These are phyloP conservation scores for Bucorvus abyssinicus DNA, from an alignment of 2,797 vertebrate species.

Conservation along the genomic window DNA sequence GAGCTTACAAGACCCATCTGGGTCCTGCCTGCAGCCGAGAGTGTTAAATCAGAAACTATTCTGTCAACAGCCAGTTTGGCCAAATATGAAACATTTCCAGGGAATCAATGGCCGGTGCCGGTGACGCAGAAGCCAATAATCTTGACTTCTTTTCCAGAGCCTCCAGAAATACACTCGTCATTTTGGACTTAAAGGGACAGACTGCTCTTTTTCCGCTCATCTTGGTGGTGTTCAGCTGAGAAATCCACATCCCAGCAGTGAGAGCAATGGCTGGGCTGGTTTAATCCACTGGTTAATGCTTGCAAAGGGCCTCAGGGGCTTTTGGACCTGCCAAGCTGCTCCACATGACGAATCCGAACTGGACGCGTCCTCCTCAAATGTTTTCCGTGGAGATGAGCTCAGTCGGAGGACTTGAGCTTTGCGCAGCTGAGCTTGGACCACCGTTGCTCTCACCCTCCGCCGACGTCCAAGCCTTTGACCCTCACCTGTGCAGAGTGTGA, in stretches of 20 bases:
- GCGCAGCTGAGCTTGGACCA: neutral
- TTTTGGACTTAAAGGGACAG: constrained; percentile 59
- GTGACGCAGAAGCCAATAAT: constrained; percentile 68
- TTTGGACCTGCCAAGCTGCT: constrained; percentile 26
- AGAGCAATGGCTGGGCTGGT: neutral
- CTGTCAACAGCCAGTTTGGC: constrained; percentile 71
- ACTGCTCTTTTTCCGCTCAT: neutral
- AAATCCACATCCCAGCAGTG: neutral
- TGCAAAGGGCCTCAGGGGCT: neutral
- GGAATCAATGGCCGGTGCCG: constrained; percentile 61
- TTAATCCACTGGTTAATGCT: constrained; percentile 46
- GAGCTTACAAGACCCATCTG: constrained; percentile 71
- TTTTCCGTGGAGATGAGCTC: constrained; percentile 48
- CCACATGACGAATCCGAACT: constrained; percentile 13
- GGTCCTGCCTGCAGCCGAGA: constrained; percentile 48
- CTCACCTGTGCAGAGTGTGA: neutral
- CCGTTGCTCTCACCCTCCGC: neutral
- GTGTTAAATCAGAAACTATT: constrained; percentile 74
- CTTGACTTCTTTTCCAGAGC: constrained; percentile 70
- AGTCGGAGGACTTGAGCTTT: neutral
- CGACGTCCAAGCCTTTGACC: neutral
- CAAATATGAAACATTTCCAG: constrained; percentile 72
- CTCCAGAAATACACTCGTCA: constrained; percentile 52
- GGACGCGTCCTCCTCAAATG: constrained; percentile 1
- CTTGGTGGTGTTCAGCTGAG: neutral